A percentile compares a stretch with the other conserved stretches of the same genome.
Evolutionary conservation across 1,140 invertebrate genomes (phyloP).

Genomic region (Drosophila malerkotliana): DNA sequence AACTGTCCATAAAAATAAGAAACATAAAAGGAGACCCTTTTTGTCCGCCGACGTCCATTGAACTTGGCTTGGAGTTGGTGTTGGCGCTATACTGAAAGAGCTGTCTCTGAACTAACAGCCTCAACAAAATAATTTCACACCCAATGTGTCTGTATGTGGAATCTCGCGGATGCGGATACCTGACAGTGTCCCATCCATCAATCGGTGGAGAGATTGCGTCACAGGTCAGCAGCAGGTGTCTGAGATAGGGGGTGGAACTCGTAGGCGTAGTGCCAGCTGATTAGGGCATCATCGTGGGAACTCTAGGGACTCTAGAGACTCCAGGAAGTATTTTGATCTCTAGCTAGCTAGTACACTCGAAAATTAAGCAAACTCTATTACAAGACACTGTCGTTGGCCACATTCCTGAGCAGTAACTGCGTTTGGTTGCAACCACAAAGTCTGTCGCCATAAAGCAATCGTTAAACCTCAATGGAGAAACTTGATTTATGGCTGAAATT

Average conservation of each 20-base stretch:
- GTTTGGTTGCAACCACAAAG: conserved; percentile 27
- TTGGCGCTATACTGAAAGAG: conserved; percentile 16
- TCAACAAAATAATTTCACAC: conserved; percentile 70
- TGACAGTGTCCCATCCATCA: conserved; percentile 57
- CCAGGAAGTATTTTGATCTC: not conserved
- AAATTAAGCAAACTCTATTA: conserved; percentile 18
- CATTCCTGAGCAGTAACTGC: conserved; percentile 39
- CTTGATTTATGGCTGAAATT: conserved; percentile 58
- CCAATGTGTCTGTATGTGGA: conserved; percentile 51
- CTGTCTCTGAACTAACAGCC: conserved; percentile 49
- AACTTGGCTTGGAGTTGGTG: conserved; percentile 39
- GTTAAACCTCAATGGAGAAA: conserved; percentile 52
- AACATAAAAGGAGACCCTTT: conserved; percentile 74
- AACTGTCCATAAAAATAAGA: conserved; percentile 76
- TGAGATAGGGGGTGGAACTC: conserved; percentile 42
- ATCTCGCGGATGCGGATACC: conserved; percentile 38
- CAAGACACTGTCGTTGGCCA: conserved; percentile 34
- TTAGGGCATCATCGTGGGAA: conserved; percentile 14
- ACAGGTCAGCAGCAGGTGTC: conserved; percentile 56
- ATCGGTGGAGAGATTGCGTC: conserved; percentile 38
- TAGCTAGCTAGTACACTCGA: conserved; percentile 12
- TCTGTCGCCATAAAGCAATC: conserved; percentile 42
- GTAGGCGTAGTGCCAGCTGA: conserved; percentile 29
- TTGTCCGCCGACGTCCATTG: conserved; percentile 53
- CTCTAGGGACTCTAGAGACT: not conserved